phyloP scores from a whole-genome alignment of 2,888 invertebrate genomes.

The Eilema caniola region DNA sequence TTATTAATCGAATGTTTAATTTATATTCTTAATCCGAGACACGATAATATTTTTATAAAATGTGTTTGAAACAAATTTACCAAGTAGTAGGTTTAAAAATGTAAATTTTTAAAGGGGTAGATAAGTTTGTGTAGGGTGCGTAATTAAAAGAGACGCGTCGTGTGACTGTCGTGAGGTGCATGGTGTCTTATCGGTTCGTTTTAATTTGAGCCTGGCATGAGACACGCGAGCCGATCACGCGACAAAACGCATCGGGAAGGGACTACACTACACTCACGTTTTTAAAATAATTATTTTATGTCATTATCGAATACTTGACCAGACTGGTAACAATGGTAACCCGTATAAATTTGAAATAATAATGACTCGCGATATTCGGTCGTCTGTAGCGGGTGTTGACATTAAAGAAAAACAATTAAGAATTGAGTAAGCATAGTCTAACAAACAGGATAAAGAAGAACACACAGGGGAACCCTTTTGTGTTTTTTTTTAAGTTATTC shows the following conservation, averaged over 20 bases:
- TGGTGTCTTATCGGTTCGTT: conserved; percentile 83
- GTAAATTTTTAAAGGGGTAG: conserved; percentile 75
- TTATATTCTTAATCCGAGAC: conserved; percentile 46
- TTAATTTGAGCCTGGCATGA: conserved; percentile 84
- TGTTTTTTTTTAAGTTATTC: conserved; percentile 66
- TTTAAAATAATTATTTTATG: conserved; percentile 78
- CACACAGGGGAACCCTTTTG: conserved; percentile 68
- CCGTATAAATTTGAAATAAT: conserved; percentile 52
- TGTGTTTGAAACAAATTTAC: conserved; percentile 47
- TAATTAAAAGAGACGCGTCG: conserved; percentile 84
- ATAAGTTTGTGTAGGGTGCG: conserved; percentile 82
- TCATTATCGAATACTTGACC: conserved; percentile 61
- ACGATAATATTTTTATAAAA: conserved; percentile 40
- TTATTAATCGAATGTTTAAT: conserved; percentile 35
- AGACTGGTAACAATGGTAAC: conserved; percentile 45
- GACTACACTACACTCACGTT: conserved; percentile 56
- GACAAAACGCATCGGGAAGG: conserved; percentile 71
- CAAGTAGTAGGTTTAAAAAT: conserved; percentile 59
- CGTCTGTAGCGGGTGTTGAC: conserved; percentile 44
- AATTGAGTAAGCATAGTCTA: conserved; percentile 59
- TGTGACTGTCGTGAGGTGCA: conserved; percentile 83
- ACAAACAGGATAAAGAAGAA: conserved; percentile 63
- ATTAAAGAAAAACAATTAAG: conserved; percentile 49
- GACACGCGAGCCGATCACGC: conserved; percentile 85
- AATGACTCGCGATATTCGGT: conserved; percentile 49